A percentile compares a stretch with the other conserved stretches of the same genome.
Conservation (phyloP, 2,888 invertebrate genomes). For the Brachypalpus laphriformis region DNA sequence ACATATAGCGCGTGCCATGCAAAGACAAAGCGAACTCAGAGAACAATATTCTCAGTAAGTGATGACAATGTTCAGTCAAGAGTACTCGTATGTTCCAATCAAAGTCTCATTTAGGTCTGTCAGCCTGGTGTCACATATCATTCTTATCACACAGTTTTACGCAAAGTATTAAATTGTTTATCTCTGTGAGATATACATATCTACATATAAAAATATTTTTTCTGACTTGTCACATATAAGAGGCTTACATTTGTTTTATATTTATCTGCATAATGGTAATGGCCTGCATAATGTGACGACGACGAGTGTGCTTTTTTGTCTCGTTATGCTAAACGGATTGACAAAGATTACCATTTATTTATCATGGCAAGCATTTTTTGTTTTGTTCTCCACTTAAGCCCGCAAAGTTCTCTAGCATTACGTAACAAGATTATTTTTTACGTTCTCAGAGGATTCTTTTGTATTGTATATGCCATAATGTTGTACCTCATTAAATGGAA, state of each 20-base stretch:
- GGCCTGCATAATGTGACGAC: constrained; percentile 14
- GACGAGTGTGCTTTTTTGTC: constrained; percentile 3
- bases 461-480: neutral
- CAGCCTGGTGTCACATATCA: neutral
- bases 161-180: neutral
- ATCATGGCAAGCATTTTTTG: neutral
- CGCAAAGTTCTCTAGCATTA: neutral
- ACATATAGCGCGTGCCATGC: neutral
- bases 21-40: neutral
- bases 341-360: constrained; percentile 17
- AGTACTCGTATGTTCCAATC: too few relatives aligned
- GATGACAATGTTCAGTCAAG: neutral
- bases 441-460: neutral
- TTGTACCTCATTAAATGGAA: neutral
- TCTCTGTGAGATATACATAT: neutral
- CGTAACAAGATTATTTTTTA: constrained; percentile 11
- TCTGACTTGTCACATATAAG: neutral
- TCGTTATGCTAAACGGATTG: constrained; percentile 33
- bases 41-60: neutral
- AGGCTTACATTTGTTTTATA: neutral
- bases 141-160: constrained; percentile 1
- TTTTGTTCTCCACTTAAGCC: neutral
- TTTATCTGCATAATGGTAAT: constrained; percentile 12
- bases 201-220: neutral
- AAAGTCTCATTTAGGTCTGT: constrained; percentile 10